Evolutionary conservation across 2,113 vertebrate species (phyloP), one percentile per base, ranked within the genome.

Genomic region (Numida meleagris): DNA sequence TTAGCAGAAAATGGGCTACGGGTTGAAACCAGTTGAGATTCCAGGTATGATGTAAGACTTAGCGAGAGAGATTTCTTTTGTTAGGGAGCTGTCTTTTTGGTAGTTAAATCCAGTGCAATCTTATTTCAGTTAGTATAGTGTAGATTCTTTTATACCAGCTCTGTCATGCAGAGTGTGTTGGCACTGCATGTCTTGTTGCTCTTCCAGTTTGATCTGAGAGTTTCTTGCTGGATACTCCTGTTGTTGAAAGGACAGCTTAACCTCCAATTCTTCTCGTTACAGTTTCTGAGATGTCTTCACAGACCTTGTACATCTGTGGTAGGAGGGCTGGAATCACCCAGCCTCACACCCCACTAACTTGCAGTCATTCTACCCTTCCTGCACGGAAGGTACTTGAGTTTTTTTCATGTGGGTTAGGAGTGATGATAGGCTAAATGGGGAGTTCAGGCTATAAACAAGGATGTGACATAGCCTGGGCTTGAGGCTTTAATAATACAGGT

Each of bases 371-470:
- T 20, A 15, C 7, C 17, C 33, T 12, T 67, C 46, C 57, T 66
- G 68, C 46, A 12, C 38, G 57, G 38, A 59, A 73, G 38, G 51
- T n/a, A 51, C 33, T 81, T 45, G 38, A 83, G 42, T 33, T 81
- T 86, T 67, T 42, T 65, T 88, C 65, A 6, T 68, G 73, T 92
- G 72, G 65, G 33, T 90, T 59, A 92, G 68, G 65, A 81, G 82
- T 92, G 73, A 86, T 76, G 55, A 0, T 12, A 67, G 59, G 33
- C 65, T 78, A 42, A 71, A 71, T 78, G 86, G 51, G 40, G 23
- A 92, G 94, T 91, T 79, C 73, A 88, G 73, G 51, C 76, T 78
- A 63, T 80, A 50, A 63, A 90, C 82, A 81, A 83, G 68, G 55
- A 66, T 82, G 67, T 89, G 82, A 74, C 88, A 38, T 59, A 71